Percentiles rank a stretch among this genome's conserved stretches.
Conservation (phyloP, 2,888 invertebrate species). For the Neria commutata region DNA sequence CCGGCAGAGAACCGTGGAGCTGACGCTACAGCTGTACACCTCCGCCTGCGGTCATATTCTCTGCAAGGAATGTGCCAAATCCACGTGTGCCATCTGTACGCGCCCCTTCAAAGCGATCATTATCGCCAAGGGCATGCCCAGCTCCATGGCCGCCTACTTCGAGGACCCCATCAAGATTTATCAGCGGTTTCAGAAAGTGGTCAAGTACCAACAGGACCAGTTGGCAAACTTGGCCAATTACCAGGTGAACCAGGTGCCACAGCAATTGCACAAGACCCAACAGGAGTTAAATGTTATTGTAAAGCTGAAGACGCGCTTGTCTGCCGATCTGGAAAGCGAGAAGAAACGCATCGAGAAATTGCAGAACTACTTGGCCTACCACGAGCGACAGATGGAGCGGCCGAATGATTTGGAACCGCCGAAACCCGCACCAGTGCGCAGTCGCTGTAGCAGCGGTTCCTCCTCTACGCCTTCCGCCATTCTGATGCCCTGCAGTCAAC, state of each 20-base stretch:
- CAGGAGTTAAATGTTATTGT: conserved; percentile 7
- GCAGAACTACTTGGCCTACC: conserved; percentile 28
- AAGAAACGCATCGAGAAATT: conserved; percentile 30
- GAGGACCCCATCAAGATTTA: conserved; percentile 22
- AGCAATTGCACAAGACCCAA: conserved; percentile 8
- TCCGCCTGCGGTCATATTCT: conserved; percentile 32
- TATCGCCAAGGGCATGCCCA: conserved; percentile 28
- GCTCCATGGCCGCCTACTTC: conserved; percentile 27
- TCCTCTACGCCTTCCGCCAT: too few relatives aligned
- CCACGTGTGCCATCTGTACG: conserved; percentile 26
- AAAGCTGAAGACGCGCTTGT: conserved; percentile 16
- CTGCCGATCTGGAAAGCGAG: conserved; percentile 16
- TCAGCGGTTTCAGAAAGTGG: conserved; percentile 22
- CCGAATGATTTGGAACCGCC: conserved; percentile 19
- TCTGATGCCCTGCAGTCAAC: background rate
- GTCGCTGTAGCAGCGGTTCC: background rate
- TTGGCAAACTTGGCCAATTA: conserved; percentile 15
- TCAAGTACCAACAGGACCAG: conserved; percentile 32
- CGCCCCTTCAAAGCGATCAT: conserved; percentile 18
- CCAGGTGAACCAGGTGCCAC: conserved; percentile 10
- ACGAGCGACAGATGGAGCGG: conserved; percentile 31
- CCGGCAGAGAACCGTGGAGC: conserved; percentile 14
- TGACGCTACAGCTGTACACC: conserved; percentile 21
- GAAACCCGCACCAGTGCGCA: background rate
- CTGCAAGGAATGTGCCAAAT: conserved; percentile 25